phyloP scores from a whole-genome alignment of 2,888 invertebrate species.

The Resseliella maxima region DNA sequence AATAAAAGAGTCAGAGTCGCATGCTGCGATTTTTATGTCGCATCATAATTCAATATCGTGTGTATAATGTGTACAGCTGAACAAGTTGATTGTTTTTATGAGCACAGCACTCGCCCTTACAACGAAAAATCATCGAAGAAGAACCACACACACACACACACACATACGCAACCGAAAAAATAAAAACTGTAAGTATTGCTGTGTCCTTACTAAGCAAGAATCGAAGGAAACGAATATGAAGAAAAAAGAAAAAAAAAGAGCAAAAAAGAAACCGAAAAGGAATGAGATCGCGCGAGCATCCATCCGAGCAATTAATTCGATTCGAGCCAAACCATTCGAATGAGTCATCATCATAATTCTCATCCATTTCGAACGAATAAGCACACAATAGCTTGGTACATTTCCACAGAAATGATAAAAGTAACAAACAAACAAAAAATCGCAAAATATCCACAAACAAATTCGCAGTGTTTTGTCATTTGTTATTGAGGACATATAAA shows the following conservation, averaged over 20 bases:
- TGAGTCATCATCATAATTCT: slow-evolving; percentile 48
- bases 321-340: slow-evolving; percentile 43
- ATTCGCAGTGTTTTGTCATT: background rate
- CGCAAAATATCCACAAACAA: background rate
- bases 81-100: slow-evolving; percentile 33
- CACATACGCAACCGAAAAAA: too few species aligned
- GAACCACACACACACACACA: background rate
- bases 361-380: slow-evolving; percentile 27
- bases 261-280: background rate
- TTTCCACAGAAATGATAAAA: background rate
- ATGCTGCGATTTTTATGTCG: slow-evolving; percentile 10
- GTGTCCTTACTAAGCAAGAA: too few species aligned
- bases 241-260: background rate
- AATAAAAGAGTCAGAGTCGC: background rate
- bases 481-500: slow-evolving; percentile 32
- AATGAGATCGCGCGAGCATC: slow-evolving; percentile 4
- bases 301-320: slow-evolving; percentile 30
- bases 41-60: slow-evolving; percentile 31
- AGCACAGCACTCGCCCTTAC: background rate
- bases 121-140: slow-evolving; percentile 1
- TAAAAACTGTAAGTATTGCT: too few species aligned
- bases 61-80: slow-evolving; percentile 19
- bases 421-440: background rate
- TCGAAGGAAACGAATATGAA: too few species aligned
- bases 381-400: slow-evolving; percentile 7